These are phyloP conservation scores for Chiloscyllium plagiosum DNA, from an alignment of 2,113 vertebrate genomes.

Conservation along the genomic window DNA sequence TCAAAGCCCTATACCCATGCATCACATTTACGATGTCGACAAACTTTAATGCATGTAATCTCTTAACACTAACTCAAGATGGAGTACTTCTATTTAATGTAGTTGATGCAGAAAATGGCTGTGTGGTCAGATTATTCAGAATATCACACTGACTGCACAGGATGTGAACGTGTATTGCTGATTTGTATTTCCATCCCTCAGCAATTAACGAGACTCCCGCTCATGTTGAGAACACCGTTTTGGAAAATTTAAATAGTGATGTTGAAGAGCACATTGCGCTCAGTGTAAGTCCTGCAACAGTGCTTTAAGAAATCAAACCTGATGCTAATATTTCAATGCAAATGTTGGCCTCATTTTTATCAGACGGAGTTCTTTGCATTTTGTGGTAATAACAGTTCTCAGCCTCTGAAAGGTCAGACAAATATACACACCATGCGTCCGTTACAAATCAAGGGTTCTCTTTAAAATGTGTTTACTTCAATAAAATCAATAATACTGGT, in stretches of 20 bases:
- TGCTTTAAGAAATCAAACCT: constrained; percentile 10
- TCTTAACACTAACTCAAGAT: constrained; percentile 52
- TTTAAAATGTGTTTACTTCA: background rate
- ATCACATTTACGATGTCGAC: background rate
- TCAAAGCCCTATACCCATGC: constrained; percentile 3
- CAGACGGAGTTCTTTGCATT: background rate
- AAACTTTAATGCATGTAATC: constrained; percentile 46
- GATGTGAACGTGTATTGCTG: constrained; percentile 49
- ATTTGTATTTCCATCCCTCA: background rate
- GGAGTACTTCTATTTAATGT: constrained; percentile 56
- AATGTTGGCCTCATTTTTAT: background rate
- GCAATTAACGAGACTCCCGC: background rate
- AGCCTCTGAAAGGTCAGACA: background rate
- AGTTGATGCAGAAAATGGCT: constrained; percentile 60
- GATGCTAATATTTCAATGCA: background rate
- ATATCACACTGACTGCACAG: constrained; percentile 52
- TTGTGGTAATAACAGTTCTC: background rate
- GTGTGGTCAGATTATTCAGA: constrained; percentile 52
- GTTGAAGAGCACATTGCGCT: background rate
- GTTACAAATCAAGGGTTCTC: background rate
- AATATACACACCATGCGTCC: background rate
- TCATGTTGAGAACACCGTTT: background rate
- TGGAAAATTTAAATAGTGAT: background rate
- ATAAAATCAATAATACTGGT: background rate
- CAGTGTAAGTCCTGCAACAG: background rate